Conservation (phyloP, 1,140 invertebrate species). For the Leptinotarsa texana region DNA sequence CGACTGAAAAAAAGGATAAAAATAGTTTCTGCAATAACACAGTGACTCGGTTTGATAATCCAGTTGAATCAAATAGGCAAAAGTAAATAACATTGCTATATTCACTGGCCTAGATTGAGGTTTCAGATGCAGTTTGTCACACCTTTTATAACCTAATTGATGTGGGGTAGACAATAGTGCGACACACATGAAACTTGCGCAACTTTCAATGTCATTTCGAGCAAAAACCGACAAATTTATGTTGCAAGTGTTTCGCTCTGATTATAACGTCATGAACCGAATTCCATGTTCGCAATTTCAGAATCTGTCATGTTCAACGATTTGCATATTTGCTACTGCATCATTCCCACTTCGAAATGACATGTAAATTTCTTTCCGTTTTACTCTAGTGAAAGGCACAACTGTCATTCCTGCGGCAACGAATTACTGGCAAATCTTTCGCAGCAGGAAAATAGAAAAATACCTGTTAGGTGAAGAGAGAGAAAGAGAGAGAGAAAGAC, state of each 20-base stretch:
- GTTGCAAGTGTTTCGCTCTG: background rate
- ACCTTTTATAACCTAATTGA: background rate
- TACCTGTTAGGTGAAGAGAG: too few species aligned
- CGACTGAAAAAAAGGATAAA: too few species aligned
- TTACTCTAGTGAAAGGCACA: too few species aligned
- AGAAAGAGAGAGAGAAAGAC: too few species aligned
- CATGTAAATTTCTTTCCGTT: too few species aligned
- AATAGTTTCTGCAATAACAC: background rate
- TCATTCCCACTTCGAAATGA: too few species aligned
- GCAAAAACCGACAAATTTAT: constrained; percentile 3
- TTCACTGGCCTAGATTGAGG: background rate
- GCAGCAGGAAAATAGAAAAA: too few species aligned
- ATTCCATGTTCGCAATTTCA: background rate
- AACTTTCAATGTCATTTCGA: background rate
- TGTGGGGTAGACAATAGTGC: background rate
- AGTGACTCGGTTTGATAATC: background rate
- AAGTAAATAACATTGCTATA: background rate
- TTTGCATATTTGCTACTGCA: too few species aligned
- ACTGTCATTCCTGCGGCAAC: too few species aligned
- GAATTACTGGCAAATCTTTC: too few species aligned
- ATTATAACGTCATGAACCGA: background rate
- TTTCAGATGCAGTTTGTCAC: background rate
- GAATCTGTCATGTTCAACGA: background rate
- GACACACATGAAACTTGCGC: background rate
- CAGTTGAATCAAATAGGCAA: background rate